Conservation (phyloP, 1,140 invertebrate genomes). For the Drosophila parabipectinata region DNA sequence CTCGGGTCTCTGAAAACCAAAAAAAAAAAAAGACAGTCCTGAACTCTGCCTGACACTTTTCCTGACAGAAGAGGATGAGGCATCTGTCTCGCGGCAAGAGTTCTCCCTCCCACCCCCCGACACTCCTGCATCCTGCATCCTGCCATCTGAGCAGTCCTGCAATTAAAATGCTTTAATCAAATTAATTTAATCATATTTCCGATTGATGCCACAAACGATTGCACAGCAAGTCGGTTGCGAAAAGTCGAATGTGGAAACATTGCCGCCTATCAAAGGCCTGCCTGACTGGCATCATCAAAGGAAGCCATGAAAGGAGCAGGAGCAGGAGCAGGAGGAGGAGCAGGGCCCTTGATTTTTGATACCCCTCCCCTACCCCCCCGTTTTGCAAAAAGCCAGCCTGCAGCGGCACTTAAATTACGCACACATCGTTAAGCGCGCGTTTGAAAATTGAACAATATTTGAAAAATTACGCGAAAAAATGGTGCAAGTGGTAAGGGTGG, state of each 20-base stretch:
- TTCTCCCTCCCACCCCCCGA: not conserved
- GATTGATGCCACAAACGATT: slow-evolving; percentile 72
- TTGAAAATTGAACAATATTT: slow-evolving; percentile 84
- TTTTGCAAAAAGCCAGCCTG: slow-evolving; percentile 7
- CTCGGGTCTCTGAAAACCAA: too few relatives aligned
- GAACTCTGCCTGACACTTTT: too few relatives aligned
- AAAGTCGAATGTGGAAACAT: slow-evolving; percentile 1
- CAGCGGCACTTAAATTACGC: slow-evolving; percentile 80
- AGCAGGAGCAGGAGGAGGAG: not conserved
- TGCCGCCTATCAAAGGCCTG: slow-evolving; percentile 31
- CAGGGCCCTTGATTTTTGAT: slow-evolving; percentile 9
- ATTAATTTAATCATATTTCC: slow-evolving; percentile 77
- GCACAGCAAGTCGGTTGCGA: slow-evolving; percentile 20
- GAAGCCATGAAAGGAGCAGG: slow-evolving; percentile 60
- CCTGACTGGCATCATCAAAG: slow-evolving; percentile 62
- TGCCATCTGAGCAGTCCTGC: slow-evolving; percentile 24
- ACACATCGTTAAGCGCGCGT: slow-evolving; percentile 81
- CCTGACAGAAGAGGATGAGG: slow-evolving; percentile 7
- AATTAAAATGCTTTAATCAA: slow-evolving; percentile 65
- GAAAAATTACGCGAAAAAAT: slow-evolving; percentile 71
- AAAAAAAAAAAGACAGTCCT: too few relatives aligned
- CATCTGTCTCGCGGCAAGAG: not conserved
- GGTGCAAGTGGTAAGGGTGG: too few relatives aligned
- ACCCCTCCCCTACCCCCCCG: not conserved
- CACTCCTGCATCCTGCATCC: not conserved